Percentiles rank a stretch among this genome's conserved stretches.
These are phyloP conservation scores for Acleris cristana DNA, from an alignment of 2,888 invertebrate species.

Conservation along the genomic window DNA sequence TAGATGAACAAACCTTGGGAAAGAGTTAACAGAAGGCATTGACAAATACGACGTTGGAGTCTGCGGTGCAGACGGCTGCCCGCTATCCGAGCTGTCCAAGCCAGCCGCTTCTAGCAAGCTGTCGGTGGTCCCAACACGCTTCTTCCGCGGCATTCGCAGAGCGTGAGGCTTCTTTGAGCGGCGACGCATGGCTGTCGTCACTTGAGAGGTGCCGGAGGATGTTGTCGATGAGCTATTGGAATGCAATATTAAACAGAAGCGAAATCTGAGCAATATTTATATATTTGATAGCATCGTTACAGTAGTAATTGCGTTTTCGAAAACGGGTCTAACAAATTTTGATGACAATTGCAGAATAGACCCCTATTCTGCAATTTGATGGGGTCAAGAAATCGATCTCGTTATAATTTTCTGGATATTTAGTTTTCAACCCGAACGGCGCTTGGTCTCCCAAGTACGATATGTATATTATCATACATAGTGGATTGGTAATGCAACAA, in stretches of 20 bases:
- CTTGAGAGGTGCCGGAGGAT: constrained; percentile 76
- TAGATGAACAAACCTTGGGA: constrained; percentile 84
- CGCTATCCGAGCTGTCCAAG: constrained; percentile 74
- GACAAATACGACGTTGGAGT: constrained; percentile 92
- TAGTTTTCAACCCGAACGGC: too few relatives aligned
- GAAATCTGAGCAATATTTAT: neutral
- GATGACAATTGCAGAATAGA: too few relatives aligned
- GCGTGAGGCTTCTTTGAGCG: constrained; percentile 75
- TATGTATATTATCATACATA: too few relatives aligned
- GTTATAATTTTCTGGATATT: too few relatives aligned
- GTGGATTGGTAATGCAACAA: neutral
- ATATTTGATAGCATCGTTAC: neutral
- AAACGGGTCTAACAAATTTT: too few relatives aligned
- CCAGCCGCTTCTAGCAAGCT: constrained; percentile 76
- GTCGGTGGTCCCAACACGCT: constrained; percentile 77
- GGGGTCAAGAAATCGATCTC: too few relatives aligned
- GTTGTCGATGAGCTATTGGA: constrained; percentile 66
- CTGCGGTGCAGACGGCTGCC: constrained; percentile 72
- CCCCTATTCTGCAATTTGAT: too few relatives aligned
- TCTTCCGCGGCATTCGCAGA: constrained; percentile 74
- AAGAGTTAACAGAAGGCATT: constrained; percentile 94
- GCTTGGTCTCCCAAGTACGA: too few relatives aligned
- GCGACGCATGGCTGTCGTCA: constrained; percentile 69
- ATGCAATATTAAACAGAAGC: constrained; percentile 15
- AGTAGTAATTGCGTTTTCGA: neutral